Conservation (phyloP, 2,888 invertebrate species). For the Brachypalpus laphriformis region DNA sequence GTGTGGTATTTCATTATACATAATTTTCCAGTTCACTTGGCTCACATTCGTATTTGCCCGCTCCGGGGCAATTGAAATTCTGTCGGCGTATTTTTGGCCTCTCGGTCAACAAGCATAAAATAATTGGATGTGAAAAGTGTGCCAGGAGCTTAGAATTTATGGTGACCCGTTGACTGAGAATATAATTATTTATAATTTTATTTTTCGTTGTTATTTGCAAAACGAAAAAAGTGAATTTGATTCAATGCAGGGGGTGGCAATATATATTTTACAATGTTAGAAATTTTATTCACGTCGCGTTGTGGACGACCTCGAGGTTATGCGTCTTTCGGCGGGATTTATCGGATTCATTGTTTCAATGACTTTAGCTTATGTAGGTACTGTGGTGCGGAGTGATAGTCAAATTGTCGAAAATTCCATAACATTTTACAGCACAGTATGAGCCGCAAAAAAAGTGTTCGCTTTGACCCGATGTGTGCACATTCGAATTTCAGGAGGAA, state of each 20-base stretch:
- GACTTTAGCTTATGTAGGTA: background rate
- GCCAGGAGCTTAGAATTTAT: constrained; percentile 60
- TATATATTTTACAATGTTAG: background rate
- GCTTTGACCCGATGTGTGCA: no score
- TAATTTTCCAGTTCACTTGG: constrained; percentile 31
- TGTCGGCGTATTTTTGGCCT: constrained; percentile 37
- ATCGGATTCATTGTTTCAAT: background rate
- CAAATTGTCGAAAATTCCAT: background rate
- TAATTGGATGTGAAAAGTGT: constrained; percentile 67
- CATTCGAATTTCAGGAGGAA: no score
- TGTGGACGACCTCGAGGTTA: background rate
- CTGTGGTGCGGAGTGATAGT: background rate
- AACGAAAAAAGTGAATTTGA: background rate
- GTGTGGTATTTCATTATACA: constrained; percentile 45
- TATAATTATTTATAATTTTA: background rate
- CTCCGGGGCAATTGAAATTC: constrained; percentile 52
- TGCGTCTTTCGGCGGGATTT: background rate
- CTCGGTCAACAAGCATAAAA: constrained; percentile 51
- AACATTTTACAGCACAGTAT: background rate
- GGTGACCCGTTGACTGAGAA: constrained; percentile 36
- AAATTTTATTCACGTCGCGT: background rate
- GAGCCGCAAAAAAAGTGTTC: background rate
- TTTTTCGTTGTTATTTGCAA: background rate
- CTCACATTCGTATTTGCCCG: constrained; percentile 15
- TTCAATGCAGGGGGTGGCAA: background rate